These are phyloP conservation scores for Dryobates pubescens DNA, from an alignment of 2,797 vertebrate genomes.

Conservation along the genomic window DNA sequence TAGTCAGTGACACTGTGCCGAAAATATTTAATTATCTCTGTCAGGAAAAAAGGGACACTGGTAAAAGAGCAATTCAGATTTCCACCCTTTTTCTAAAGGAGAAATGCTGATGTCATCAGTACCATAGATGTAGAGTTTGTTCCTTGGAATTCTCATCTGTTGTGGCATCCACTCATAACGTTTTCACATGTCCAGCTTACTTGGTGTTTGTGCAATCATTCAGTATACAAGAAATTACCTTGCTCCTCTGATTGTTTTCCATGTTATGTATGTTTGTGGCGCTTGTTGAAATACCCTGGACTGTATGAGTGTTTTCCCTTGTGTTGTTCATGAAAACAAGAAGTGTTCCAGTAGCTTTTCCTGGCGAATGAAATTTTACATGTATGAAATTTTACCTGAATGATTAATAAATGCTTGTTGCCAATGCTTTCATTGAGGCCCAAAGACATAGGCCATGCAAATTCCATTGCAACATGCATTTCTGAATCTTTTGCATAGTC, in stretches of 20 bases:
- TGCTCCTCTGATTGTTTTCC: not conserved
- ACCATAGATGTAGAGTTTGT: not conserved
- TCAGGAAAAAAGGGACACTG: not conserved
- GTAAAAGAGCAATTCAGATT: not conserved
- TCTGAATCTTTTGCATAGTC: not conserved
- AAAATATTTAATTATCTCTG: not conserved
- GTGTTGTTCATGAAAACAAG: slow-evolving; percentile 7
- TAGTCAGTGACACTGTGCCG: not conserved
- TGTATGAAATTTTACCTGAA: slow-evolving; percentile 49
- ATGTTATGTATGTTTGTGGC: not conserved
- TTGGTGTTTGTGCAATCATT: not conserved
- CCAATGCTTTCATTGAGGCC: slow-evolving; percentile 58
- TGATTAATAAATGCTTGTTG: slow-evolving; percentile 66
- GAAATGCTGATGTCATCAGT: fast-evolving
- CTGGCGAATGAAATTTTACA: slow-evolving; percentile 35
- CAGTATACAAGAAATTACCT: not conserved
- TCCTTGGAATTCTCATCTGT: not conserved
- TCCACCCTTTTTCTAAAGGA: not conserved
- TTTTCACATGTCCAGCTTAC: not conserved
- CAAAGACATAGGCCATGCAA: slow-evolving; percentile 8
- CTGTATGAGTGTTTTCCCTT: not conserved
- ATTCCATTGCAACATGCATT: slow-evolving; percentile 1
- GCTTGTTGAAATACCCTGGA: not conserved
- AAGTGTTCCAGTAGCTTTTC: slow-evolving; percentile 32
- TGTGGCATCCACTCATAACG: not conserved